phyloP scores from a whole-genome alignment of 2,113 vertebrate genomes.

The Numenius arquata region DNA sequence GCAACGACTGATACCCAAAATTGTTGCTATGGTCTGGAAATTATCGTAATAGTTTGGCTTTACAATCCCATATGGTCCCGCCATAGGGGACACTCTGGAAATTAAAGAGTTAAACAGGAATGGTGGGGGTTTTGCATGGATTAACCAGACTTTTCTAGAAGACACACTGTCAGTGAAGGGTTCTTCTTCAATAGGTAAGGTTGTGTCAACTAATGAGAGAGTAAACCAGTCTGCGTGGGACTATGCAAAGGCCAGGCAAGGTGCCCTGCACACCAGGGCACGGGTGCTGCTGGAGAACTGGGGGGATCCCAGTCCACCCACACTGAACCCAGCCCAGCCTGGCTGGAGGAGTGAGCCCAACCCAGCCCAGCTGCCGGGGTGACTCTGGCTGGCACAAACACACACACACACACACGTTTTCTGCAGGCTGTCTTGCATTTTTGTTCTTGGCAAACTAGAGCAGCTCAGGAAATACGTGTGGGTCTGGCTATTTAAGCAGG shows the following conservation, averaged over 20 bases:
- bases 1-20: background rate
- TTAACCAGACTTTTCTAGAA: background rate
- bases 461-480: background rate
- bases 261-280: fast-evolving
- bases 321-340: fast-evolving
- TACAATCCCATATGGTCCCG: background rate
- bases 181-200: background rate
- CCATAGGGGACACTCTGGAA: background rate
- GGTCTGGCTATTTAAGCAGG: background rate
- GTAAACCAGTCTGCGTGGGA: background rate
- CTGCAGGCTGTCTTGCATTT: background rate
- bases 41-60: background rate
- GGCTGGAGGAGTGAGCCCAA: background rate
- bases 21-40: background rate
- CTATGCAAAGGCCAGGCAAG: background rate
- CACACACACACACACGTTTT: background rate
- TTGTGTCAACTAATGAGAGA: background rate
- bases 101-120: constrained; percentile 16
- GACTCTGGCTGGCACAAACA: background rate
- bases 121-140: background rate
- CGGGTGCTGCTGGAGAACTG: fast-evolving
- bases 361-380: background rate
- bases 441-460: background rate
- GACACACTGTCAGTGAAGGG: background rate
- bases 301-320: background rate